These are phyloP conservation scores for Paramisgurnus dabryanus DNA, from an alignment of 2,113 vertebrate genomes.

Conservation along the genomic window DNA sequence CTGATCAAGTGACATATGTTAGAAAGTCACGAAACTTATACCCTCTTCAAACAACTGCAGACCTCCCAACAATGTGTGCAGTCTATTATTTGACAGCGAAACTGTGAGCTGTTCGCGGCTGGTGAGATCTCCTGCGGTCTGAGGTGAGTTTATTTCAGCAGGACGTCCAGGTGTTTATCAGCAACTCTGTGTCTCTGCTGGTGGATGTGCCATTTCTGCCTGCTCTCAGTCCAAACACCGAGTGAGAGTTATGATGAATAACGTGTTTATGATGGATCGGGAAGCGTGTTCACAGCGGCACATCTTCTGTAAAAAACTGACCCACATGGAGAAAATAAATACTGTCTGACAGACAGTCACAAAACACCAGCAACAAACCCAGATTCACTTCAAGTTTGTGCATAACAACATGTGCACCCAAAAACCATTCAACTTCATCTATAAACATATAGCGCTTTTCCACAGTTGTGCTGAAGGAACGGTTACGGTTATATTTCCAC, in stretches of 20 bases:
- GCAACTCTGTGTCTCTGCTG: neutral
- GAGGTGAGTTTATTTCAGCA: neutral
- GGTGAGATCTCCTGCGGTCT: constrained; percentile 17
- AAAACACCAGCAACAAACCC: neutral
- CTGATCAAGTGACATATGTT: too few species aligned
- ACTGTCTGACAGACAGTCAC: neutral
- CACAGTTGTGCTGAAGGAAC: too few species aligned
- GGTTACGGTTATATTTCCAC: too few species aligned
- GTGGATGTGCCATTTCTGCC: neutral
- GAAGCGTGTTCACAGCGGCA: neutral
- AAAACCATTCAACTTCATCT: too few species aligned
- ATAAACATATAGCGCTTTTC: too few species aligned
- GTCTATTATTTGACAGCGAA: neutral
- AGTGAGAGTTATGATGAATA: constrained; percentile 18
- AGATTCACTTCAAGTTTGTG: neutral
- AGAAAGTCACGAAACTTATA: neutral
- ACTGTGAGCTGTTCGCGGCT: neutral
- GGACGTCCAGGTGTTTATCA: constrained; percentile 32
- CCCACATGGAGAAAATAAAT: constrained; percentile 1
- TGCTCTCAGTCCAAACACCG: constrained; percentile 8
- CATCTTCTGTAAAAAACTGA: constrained; percentile 7
- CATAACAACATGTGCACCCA: too few species aligned
- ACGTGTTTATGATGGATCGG: constrained; percentile 12
- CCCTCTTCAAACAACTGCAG: neutral
- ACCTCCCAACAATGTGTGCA: neutral